Percentiles rank a stretch among this genome's conserved stretches.
These are phyloP conservation scores for Isaurus tuberculatus DNA, from an alignment of 92 coral and sea anemone species.

Conservation along the genomic window DNA sequence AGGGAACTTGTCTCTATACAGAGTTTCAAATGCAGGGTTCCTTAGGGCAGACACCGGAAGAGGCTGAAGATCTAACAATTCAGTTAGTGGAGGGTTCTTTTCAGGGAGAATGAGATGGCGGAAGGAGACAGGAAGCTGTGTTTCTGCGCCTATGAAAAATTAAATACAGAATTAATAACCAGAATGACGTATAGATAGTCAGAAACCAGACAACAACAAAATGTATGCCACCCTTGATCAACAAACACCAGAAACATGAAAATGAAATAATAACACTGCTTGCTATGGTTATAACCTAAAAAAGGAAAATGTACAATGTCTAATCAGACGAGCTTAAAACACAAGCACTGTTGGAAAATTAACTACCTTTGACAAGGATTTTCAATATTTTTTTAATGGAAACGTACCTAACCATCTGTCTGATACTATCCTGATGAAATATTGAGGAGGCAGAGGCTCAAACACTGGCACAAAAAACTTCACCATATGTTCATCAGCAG, in stretches of 20 bases:
- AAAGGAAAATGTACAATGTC: no score
- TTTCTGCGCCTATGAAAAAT: conserved; percentile 82
- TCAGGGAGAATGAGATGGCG: conserved; percentile 98
- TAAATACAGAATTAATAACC: not conserved
- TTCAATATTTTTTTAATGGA: no score
- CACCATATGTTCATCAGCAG: conserved; percentile 93
- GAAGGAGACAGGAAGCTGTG: conserved; percentile 97
- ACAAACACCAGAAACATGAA: no score
- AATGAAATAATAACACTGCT: no score
- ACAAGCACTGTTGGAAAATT: no score
- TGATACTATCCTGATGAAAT: conserved; percentile 96
- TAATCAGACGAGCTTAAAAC: no score
- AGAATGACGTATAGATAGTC: no score
- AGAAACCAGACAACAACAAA: no score
- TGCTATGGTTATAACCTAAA: no score
- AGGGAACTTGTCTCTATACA: conserved; percentile 98
- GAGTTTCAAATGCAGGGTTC: conserved; percentile 91
- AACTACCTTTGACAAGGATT: not conserved
- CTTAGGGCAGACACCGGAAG: conserved; percentile 98
- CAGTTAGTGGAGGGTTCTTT: conserved; percentile 97
- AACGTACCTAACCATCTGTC: conserved; percentile 97
- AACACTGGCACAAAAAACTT: conserved; percentile 98
- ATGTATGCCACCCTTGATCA: no score
- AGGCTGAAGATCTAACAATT: conserved; percentile 92
- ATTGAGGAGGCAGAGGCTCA: conserved; percentile 98